Evolutionary conservation across 2,888 invertebrate genomes (phyloP), one percentile per base, ranked within the genome.

Genomic region (Danaus chrysippus): DNA sequence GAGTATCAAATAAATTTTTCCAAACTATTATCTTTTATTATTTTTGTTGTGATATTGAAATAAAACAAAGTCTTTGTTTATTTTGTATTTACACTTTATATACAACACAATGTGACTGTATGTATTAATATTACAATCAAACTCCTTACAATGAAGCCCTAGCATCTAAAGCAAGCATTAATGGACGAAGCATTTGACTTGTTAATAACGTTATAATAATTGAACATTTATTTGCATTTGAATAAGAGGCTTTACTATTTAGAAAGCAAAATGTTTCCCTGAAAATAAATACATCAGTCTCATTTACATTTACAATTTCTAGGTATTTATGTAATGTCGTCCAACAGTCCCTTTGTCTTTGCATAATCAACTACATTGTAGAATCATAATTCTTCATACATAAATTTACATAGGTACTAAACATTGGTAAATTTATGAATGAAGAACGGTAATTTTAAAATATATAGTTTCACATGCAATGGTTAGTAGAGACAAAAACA

Each of bases 211-310:
- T 34, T 34, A 34, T 8, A 34, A 5, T 34, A 34, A 34, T 34
- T 34, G 23, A 34, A 34, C 23, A 5, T 34, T 34, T 34, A 5
- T 34, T 34, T 34, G 2, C 23, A 34, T 34, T 34, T 34, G 23
- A 34, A 34, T 34, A 34, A 34, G 23, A 34, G 23, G 23, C 23
- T 6, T 34, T 34, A 5, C 23, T 34, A 5, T 6, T 34, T 5
- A 15, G 43, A 42, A 56, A 56, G 69, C 62, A 69, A 68, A 73
- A 74, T 70, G 71, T 73, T 71, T 70, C 68, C 12, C 69, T 75
- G 74, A 80, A 81, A 74, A 75, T 81, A 80, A 84, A 83, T 81
- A 84, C 82, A 77, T 86, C 87, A 87, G 86, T 87, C 87, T 87
- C 85, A 82, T 83, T 70, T 46, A n/a, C 85, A 82, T 83, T 70